A percentile compares a stretch with the other conserved stretches of the same genome.
phyloP scores from a whole-genome alignment of 2,113 vertebrate species.

The Gulo gulo region DNA sequence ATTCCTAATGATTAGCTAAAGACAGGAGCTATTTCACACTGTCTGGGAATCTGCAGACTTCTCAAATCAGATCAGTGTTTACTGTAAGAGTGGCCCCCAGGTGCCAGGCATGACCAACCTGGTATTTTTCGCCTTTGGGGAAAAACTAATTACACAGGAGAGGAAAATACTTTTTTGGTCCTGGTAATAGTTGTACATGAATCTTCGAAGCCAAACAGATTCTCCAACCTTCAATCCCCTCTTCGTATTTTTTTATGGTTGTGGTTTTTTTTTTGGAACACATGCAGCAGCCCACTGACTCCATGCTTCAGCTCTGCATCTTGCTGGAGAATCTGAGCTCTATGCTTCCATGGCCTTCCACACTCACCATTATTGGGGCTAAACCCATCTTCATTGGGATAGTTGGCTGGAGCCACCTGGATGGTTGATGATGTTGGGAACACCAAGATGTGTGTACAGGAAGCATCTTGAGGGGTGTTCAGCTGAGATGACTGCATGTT shows the following conservation, averaged over 20 bases:
- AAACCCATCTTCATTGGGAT: slow-evolving; percentile 93
- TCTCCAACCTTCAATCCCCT: not conserved
- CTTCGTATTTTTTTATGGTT: not conserved
- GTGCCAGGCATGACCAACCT: not conserved
- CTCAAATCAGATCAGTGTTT: not conserved
- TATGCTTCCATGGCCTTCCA: accelerated
- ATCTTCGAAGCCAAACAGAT: not conserved
- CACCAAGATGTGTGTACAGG: slow-evolving; percentile 97
- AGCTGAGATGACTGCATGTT: slow-evolving; percentile 98
- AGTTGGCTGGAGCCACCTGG: slow-evolving; percentile 95
- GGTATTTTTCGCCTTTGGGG: not conserved
- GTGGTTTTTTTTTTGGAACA: not conserved
- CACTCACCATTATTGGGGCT: slow-evolving; percentile 91
- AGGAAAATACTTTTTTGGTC: not conserved
- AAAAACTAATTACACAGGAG: not conserved
- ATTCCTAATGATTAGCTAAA: not conserved
- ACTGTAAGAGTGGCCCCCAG: not conserved
- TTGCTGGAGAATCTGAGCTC: not conserved
- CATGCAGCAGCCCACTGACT: accelerated
- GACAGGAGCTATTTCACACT: not conserved
- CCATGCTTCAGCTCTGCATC: accelerated
- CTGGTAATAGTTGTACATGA: not conserved
- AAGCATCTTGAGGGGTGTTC: slow-evolving; percentile 97
- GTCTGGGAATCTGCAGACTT: not conserved
- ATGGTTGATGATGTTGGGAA: slow-evolving; percentile 98